A percentile compares a stretch with the other conserved stretches of the same genome.
Evolutionary conservation across 2,888 invertebrate species (phyloP).

Genomic region (Gasteruption jaculator): DNA sequence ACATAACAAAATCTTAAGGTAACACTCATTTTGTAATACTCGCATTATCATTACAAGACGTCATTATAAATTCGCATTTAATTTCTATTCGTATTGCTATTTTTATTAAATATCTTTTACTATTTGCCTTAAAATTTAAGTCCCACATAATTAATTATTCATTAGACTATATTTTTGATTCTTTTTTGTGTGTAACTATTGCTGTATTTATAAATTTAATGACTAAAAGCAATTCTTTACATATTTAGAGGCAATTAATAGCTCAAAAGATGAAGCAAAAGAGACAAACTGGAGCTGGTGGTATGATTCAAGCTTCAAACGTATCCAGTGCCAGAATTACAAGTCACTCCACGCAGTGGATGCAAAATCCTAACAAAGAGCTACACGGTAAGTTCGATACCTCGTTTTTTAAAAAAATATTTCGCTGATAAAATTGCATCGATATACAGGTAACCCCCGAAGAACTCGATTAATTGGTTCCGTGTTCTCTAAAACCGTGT

Average conservation of each 20-base stretch:
- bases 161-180: too few species aligned
- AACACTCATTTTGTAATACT: too few species aligned
- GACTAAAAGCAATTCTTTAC: too few species aligned
- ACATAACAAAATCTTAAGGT: too few species aligned
- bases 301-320: conserved; percentile 85
- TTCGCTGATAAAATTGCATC: conserved; percentile 1
- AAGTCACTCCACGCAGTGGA: conserved; percentile 65
- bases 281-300: conserved; percentile 68
- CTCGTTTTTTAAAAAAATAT: conserved; percentile 13
- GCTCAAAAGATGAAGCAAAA: conserved; percentile 87
- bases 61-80: too few species aligned
- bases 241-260: conserved; percentile 73
- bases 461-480: conserved; percentile 9
- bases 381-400: conserved; percentile 67
- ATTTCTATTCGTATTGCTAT: too few species aligned
- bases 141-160: too few species aligned
- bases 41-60: too few species aligned
- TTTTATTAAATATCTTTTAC: too few species aligned
- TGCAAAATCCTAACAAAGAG: conserved; percentile 58
- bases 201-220: too few species aligned
- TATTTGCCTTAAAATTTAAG: too few species aligned
- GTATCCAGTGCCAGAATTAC: conserved; percentile 66
- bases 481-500: conserved; percentile 5
- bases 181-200: background rate
- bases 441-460: too few species aligned